A percentile compares a stretch with the other conserved stretches of the same genome.
phyloP scores from a whole-genome alignment of 2,797 vertebrate species.

The Oreochromis mossambicus region DNA sequence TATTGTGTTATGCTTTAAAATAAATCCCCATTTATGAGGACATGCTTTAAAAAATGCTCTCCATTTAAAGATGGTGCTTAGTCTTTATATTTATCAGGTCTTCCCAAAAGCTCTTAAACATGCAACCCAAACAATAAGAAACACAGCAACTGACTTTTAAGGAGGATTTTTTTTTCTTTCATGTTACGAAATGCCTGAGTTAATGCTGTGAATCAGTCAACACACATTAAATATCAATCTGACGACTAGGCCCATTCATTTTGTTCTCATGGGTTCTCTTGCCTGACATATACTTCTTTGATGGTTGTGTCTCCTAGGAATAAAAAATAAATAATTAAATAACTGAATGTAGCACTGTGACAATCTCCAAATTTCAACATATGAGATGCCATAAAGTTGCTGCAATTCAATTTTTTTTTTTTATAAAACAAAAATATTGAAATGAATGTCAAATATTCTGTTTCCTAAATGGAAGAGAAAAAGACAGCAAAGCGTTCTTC shows the following conservation, averaged over 20 bases:
- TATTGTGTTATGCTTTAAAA: not conserved
- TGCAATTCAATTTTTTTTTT: accelerated
- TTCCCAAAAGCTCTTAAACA: not conserved
- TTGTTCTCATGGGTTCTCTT: not conserved
- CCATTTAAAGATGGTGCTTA: not conserved
- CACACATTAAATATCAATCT: not conserved
- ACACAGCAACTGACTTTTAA: not conserved
- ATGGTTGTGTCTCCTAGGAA: not conserved
- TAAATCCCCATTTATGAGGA: not conserved
- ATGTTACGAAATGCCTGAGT: not conserved
- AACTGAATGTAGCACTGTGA: not conserved
- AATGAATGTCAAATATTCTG: not conserved
- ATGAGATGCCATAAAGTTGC: not conserved
- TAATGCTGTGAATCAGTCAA: not conserved
- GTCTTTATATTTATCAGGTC: not conserved
- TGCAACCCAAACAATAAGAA: not conserved
- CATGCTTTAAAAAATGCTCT: not conserved
- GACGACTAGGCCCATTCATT: not conserved
- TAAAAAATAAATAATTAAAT: not conserved
- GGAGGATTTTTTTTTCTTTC: not conserved
- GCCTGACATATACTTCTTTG: not conserved
- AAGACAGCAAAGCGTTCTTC: not conserved
- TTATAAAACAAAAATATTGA: not conserved
- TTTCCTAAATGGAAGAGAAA: not conserved
- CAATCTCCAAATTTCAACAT: not conserved